Evolutionary conservation across 2,113 vertebrate genomes (phyloP), one percentile per base, ranked within the genome.

Genomic region (Chinchilla lanigera): DNA sequence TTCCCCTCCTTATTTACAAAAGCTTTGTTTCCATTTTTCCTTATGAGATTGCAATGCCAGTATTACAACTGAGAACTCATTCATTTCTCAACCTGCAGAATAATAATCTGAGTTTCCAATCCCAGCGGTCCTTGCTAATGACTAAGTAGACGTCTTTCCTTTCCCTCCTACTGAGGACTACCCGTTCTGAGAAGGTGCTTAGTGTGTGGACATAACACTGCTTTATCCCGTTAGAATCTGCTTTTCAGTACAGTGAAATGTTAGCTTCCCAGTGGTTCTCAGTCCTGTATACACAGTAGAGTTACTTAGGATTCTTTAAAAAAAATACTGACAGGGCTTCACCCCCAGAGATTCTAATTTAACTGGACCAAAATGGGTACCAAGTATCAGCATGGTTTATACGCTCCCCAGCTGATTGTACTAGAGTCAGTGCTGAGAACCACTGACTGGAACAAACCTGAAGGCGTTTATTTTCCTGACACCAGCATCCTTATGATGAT

Each of bases 151-250:
- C 8, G 95, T 98, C 50, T 81, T 98, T 96, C 90, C 95, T 38
- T 96, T 98, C 94, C 94, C 98, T 97, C 94, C 96, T 89, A 52
- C 83, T 93, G 61, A 98, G 97, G 93, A 77, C 97, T 97, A 61
- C 89, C 83, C 97, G 81, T 92, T 97, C 85, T 97, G 93, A 97
- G 95, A 93, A 97, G 93, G 96, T 96, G 73, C 96, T 98, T 93
- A 96, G 92, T 26, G 75, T 38, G 54, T 96, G 98, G 93, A 97
- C 93, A 98, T 98, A 95, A 83, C 96, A 98, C 96, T 98, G 96
- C 73, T 96, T 87, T 93, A 54, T 94, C 93, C 47, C 84, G 65
- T 50, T 97, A 95, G 83, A 91, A 86, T 97, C 97, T 94, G 47
- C 89, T 97, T 97, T 96, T 73, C 90, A 94, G 63, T 28, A 69